Evolutionary conservation across 2,888 invertebrate species (phyloP), one percentile per base, ranked within the genome.

Genomic region (Branchellion lobata): DNA sequence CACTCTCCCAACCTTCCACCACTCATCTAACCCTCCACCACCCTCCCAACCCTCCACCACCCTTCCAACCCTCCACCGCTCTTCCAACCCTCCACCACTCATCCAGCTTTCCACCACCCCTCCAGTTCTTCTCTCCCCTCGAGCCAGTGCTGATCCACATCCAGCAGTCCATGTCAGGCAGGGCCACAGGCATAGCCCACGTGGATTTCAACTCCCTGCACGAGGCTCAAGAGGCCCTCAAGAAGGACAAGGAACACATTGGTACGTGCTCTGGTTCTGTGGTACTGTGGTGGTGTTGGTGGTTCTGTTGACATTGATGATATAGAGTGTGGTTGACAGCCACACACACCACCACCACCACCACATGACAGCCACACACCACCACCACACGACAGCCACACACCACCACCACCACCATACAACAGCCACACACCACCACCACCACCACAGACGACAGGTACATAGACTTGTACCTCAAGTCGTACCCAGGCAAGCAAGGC

Each of bases 181-280:
- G 94, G 53, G 93, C 94, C 0, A 94, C 94, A 81, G 95, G 95
- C 8, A 95, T 95, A 88, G 94, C 94, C 69, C 95, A 93, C 86
- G 92, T 95, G 24, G 94, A 95, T 87, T 91, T 95, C 85, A 91
- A 91, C 80, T 90, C 91, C 69, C 91, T 92, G 80, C 91, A 92
- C 47, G 94, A 94, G 89, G 90, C 94, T n/a, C 92, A 92, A 71
- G 89, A 90, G 82, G 95, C 94, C 5, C 90, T 93, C 81, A 91
- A 92, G 85, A 92, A 92, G 86, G 93, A 95, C 85, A 92, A 93
- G 85, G 92, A 94, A 85, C 93, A 94, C 84, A 94, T 95, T 92
- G 95, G 95, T 33, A 93, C 92, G 40, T 40, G 40, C 8, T 5
- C n/a, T n/a, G n/a, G n/a, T n/a, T 57, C n/a, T 57, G 21, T n/a